Base-by-base conservation (phyloP, 2,888 invertebrate species). In the Amphipoea lucens region DNA sequence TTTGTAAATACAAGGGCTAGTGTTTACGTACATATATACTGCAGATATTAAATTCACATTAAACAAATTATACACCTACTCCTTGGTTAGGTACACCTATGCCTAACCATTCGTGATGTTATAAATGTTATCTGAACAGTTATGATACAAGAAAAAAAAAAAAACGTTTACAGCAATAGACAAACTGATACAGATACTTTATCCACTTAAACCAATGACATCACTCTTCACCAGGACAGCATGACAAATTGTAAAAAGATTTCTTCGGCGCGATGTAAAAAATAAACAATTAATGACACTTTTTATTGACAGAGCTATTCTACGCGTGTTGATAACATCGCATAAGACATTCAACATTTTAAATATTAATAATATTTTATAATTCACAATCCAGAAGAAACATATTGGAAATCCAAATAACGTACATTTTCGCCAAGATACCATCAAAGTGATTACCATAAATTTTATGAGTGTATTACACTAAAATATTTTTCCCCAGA, bases 371-470 rank as follows among this genome's bases (percentile, higher is more conserved):
- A 29, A 69, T n/a, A n/a, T n/a, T n/a, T n/a, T n/a, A n/a, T n/a
- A n/a, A n/a, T n/a, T n/a, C 60, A 20, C n/a, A 66, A 36, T 45
- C 48, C 14, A 29, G 51, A 45, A 66, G n/a, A 51, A 82, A 68
- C n/a, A 48, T 23, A 20, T 66, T 70, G 65, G 9, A 76, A 74
- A 79, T 72, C 66, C 40, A 62, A 85, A 82, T 67, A 42, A 51
- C 77, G 42, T n/a, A 70, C 42, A 62, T 83, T 70, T 48, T 42
- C 23, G 40, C 12, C 63, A 20, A 65, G 74, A 81, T 85, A 81
- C 71, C 77, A 84, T 78, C 81, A 74, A 65, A 80, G 71, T 81
- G 60, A 87, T 87, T 68, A 84, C 68, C 84, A 78, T 85, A 84
- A 62, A 85, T 81, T 85, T 65, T 76, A 36, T 68, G 65, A 84